These are phyloP conservation scores for Xiphophorus hellerii DNA, from an alignment of 2,113 vertebrate genomes.

Conservation along the genomic window DNA sequence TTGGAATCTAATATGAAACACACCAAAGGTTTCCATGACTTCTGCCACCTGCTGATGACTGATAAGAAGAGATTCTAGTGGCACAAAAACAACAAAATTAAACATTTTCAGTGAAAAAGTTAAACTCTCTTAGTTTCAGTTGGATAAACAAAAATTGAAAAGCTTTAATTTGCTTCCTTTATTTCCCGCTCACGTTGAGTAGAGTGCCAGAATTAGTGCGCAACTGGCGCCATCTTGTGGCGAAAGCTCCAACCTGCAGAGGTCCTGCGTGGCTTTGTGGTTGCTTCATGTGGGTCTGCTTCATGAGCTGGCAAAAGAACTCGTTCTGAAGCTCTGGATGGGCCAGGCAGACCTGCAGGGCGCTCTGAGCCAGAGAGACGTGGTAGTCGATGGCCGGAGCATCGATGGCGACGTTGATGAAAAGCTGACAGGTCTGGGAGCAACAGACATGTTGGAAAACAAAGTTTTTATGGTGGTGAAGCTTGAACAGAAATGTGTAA, in stretches of 20 bases:
- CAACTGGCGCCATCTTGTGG: conserved; percentile 60
- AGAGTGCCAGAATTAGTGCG: neutral
- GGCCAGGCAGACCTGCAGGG: conserved; percentile 92
- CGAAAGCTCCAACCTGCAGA: conserved; percentile 84
- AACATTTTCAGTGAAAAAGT: neutral
- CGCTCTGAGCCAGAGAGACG: conserved; percentile 95
- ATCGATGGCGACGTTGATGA: conserved; percentile 96
- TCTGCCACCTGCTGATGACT: conserved; percentile 32
- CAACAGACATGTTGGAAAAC: neutral
- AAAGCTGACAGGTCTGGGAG: conserved; percentile 94
- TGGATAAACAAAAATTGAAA: neutral
- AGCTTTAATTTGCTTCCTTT: neutral
- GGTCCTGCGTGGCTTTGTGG: conserved; percentile 87
- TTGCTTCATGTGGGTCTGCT: conserved; percentile 91
- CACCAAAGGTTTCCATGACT: neutral
- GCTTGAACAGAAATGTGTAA: neutral
- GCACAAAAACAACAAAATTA: neutral
- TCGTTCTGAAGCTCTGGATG: conserved; percentile 98
- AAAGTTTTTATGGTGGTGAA: neutral
- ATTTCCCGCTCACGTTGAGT: neutral
- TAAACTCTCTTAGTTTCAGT: neutral
- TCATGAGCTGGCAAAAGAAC: conserved; percentile 96
- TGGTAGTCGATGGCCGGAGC: conserved; percentile 98
- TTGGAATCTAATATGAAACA: neutral
- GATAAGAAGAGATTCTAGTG: neutral